A percentile compares a stretch with the other conserved stretches of the same genome.
Conservation (phyloP, 2,113 vertebrate species). For the Micronycteris hirsuta region DNA sequence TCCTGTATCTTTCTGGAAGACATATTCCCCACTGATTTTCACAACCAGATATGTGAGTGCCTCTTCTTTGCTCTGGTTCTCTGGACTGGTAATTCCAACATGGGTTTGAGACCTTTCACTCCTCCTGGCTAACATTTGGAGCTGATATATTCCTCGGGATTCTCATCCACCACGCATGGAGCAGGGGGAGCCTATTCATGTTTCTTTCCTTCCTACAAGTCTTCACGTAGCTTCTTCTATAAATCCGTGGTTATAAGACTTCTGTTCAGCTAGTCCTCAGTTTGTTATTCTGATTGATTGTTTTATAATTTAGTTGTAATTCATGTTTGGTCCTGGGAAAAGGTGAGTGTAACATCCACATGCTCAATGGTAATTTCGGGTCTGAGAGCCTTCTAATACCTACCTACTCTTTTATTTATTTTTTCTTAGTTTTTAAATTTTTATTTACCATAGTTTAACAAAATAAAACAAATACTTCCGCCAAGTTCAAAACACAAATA, state of each 20-base stretch:
- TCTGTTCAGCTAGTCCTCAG: neutral
- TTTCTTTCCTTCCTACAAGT: neutral
- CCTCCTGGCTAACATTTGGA: neutral
- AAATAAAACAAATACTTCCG: neutral
- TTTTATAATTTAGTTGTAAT: neutral
- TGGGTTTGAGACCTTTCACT: neutral
- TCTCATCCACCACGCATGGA: neutral
- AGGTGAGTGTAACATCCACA: neutral
- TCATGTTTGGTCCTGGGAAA: neutral
- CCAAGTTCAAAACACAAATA: neutral
- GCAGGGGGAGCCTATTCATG: neutral
- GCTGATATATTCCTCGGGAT: neutral
- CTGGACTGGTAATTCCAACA: neutral
- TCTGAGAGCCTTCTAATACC: neutral
- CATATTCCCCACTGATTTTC: neutral
- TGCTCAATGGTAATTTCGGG: neutral
- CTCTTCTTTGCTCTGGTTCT: neutral
- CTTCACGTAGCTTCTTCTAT: neutral
- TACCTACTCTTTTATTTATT: no score
- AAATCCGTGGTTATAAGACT: neutral
- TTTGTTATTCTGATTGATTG: neutral
- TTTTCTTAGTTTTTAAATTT: neutral
- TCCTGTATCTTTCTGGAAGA: neutral
- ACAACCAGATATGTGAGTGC: neutral
- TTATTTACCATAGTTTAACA: constrained; percentile 14